Base-by-base conservation (phyloP, 2,113 vertebrate genomes). In the Gymnogyps californianus region DNA sequence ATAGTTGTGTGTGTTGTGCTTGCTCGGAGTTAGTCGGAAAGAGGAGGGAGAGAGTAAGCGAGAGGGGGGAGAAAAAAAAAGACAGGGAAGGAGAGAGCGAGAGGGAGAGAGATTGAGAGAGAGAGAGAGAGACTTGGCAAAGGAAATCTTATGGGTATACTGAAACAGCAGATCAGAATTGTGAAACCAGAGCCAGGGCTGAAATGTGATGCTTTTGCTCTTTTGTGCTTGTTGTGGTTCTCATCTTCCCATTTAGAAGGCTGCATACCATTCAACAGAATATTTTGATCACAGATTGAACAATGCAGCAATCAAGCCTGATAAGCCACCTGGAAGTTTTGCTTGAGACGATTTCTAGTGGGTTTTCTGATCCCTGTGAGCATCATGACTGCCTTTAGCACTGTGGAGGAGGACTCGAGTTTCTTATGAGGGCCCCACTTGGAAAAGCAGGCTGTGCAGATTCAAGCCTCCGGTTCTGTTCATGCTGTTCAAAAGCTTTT, bases 341-440 rank as follows among this genome's bases (percentile, higher is more conserved):
- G 96, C 96, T 79, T 96, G 96, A 98, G 98, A 98, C 70, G 98
- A 98, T 98, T 98, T 96, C 98, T 78, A 96, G 96, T 96, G 98
- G 94, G 93, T 98, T 98, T 98, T 98, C 98, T 96, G 98, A 98
- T 98, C 96, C 98, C 98, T 97, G 97, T 97, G 98, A 98, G 97
- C 98, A 97, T 97, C 98, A 97, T 98, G 98, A 97, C 97, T 96
- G 98, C 98, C 96, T 98, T 98, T 97, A 98, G 98, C 97, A 80
- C 87, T 98, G 98, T 98, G 98, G 98, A 98, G 98, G 98, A 99
- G 98, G 97, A 98, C 97, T 98, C 96, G 81, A 97, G 97, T 98
- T 98, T 97, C 97, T 98, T 96, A 97, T 97, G 97, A 98, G 97
- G 98, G 98, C 92, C 96, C 98, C 95, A 95, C 97, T 97, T 97